phyloP scores from a whole-genome alignment of 2,113 vertebrate genomes.

The Anhinga anhinga region DNA sequence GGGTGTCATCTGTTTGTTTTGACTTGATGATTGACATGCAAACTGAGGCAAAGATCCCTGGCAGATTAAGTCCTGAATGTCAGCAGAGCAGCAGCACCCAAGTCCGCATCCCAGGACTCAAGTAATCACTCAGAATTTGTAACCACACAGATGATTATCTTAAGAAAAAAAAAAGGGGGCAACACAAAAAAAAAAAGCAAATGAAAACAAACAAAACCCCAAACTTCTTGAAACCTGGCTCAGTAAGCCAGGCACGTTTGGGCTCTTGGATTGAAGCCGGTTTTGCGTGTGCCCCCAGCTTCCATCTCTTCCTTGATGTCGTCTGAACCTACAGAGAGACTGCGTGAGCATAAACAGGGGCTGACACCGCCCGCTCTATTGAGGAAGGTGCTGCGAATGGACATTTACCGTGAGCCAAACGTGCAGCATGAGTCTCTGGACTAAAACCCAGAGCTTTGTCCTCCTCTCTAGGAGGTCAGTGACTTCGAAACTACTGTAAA shows the following conservation, averaged over 20 bases:
- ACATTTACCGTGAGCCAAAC: not conserved
- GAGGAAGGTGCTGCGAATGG: not conserved
- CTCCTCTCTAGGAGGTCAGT: not conserved
- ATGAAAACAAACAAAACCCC: not conserved
- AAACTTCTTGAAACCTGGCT: not conserved
- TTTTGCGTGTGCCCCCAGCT: not conserved
- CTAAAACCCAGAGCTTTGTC: not conserved
- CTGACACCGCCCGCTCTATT: not conserved
- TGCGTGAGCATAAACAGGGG: not conserved
- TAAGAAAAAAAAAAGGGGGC: not conserved
- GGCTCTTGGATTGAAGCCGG: not conserved
- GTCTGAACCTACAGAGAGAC: not conserved
- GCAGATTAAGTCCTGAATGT: not conserved
- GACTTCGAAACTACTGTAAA: not conserved
- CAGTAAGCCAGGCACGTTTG: not conserved
- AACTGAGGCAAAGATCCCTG: not conserved
- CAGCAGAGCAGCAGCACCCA: not conserved
- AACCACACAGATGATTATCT: not conserved
- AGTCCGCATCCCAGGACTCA: not conserved
- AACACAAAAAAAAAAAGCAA: not conserved
- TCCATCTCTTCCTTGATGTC: not conserved
- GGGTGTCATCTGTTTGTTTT: not conserved
- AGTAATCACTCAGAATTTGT: not conserved
- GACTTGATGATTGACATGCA: not conserved
- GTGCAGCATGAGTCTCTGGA: not conserved